Evolutionary conservation across 2,797 vertebrate genomes (phyloP), one percentile per base, ranked within the genome.

Genomic region (Poecilia picta): DNA sequence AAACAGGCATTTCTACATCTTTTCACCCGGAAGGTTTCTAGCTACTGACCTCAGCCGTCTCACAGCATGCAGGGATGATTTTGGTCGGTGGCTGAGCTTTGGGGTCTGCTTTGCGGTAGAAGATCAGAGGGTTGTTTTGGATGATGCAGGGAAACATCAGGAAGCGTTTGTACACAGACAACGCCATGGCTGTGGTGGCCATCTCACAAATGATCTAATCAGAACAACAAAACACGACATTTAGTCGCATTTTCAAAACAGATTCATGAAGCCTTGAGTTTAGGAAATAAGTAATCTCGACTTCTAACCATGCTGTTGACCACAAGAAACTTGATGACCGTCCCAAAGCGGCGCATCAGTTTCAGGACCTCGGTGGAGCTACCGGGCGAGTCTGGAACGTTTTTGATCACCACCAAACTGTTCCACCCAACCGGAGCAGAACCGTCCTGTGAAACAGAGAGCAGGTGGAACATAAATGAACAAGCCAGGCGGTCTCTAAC

Each of bases 301-400:
- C 39, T 5, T 1, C 85, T 91, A 66, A 94, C 94, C 90, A 82
- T 88, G 45, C 71, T 88, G 62, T 90, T 90, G 74, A 95, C 86
- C 20, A 89, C 89, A 0, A 95, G 79, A 5, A 82, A 91, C 78
- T 89, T 93, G 57, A 87, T 89, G 70, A 94, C 89, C 0, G 91
- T 91, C 0, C 95, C 97, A 74, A 98, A 97, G 16, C 97, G 96
- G 39, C 95, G 94, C 12, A 97, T 96, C 36, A 97, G 88, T 72
- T 96, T 96, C 78, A 96, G 93, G 5, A 97, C 95, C 49, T 97
- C 97, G 0, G 94, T 89, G 2, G 95, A 88, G 2, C 90, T 90
- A 31, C 95, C 93, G 0, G 94, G 93, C 0, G 94, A 94, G 64
- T 92, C 88, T 0, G 97, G 97, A 68, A 98, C 90, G 49, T 98